These are phyloP conservation scores for Chaetura pelagica DNA, from an alignment of 2,113 vertebrate species.

Conservation along the genomic window DNA sequence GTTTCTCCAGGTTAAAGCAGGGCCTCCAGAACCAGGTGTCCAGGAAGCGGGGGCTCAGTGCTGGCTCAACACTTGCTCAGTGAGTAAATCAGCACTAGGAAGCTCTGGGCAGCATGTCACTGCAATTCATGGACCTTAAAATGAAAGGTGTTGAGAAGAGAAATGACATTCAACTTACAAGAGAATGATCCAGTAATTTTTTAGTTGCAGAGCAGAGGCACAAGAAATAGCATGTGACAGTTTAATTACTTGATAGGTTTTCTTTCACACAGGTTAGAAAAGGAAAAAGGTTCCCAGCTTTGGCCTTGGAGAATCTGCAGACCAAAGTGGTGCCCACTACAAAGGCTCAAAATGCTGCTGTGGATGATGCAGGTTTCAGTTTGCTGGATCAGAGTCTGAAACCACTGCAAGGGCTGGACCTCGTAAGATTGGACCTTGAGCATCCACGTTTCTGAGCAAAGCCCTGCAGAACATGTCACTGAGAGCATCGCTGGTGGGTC, in stretches of 20 bases:
- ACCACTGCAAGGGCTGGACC: background rate
- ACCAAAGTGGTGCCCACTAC: background rate
- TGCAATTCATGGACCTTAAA: background rate
- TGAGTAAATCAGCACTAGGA: background rate
- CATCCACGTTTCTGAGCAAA: background rate
- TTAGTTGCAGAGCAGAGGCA: background rate
- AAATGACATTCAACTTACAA: background rate
- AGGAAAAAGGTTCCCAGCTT: background rate
- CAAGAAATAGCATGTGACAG: background rate
- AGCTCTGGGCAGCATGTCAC: background rate
- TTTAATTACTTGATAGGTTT: background rate
- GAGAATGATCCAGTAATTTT: background rate
- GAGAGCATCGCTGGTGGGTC: accelerated
- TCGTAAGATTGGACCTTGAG: background rate
- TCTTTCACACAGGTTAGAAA: background rate
- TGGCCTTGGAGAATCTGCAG: background rate
- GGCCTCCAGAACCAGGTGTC: background rate
- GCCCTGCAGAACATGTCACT: background rate
- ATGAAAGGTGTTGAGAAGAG: background rate
- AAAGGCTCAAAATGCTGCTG: background rate
- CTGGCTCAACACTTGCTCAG: background rate
- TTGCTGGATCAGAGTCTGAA: background rate
- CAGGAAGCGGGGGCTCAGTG: background rate
- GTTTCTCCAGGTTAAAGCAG: background rate
- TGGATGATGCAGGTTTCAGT: background rate